Conservation (phyloP, 2,888 invertebrate species). For the Myopa testacea region DNA sequence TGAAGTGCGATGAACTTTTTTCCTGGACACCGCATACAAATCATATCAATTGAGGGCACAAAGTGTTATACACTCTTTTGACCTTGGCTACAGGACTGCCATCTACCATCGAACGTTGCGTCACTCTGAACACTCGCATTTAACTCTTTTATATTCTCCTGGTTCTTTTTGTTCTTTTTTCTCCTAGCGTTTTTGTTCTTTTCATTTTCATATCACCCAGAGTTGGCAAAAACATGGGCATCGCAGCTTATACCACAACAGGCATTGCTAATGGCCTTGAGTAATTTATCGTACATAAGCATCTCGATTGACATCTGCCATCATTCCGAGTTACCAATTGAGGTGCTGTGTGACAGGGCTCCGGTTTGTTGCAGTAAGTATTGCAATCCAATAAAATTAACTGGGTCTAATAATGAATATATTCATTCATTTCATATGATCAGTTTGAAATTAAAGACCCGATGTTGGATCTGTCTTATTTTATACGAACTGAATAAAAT, state of each 20-base stretch:
- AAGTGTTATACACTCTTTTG: neutral
- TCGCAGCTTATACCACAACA: neutral
- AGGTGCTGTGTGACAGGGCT: constrained; percentile 34
- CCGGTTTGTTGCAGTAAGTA: constrained; percentile 51
- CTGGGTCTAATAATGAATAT: no score
- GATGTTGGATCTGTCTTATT: no score
- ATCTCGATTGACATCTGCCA: neutral
- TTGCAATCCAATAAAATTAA: neutral
- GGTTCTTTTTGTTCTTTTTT: neutral
- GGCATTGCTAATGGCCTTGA: neutral
- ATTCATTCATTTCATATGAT: no score
- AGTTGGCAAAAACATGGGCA: neutral
- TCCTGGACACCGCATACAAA: no score
- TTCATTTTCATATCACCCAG: neutral
- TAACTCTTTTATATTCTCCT: neutral
- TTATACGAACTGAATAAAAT: no score
- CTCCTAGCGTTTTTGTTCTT: neutral
- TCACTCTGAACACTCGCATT: neutral
- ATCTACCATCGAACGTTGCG: neutral
- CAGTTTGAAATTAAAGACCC: no score
- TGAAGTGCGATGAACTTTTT: no score
- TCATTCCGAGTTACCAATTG: neutral
- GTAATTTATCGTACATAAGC: neutral
- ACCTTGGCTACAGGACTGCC: no score
- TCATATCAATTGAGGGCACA: neutral